Base-by-base conservation (phyloP, 1,140 invertebrate species). In the Micrasema longulum region DNA sequence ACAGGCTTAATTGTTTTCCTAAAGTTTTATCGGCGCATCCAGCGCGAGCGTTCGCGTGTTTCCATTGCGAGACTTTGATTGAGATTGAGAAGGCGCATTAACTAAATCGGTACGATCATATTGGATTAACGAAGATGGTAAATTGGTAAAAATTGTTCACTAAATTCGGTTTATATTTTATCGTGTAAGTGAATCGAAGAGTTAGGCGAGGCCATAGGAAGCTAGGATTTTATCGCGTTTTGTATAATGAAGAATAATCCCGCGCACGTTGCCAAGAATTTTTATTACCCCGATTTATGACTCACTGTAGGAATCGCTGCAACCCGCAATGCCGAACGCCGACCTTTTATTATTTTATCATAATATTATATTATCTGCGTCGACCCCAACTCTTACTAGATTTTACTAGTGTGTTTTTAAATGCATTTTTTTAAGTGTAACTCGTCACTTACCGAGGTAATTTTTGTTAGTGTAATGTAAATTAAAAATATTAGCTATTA, bases 1-100 rank as follows among this genome's bases (percentile, higher is more conserved):
- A 60, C 26, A n/a, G 14, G 35, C 26, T 55, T 60, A 38, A 43
- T 60, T 60, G 55, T 60, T 60, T 60, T 18, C 36, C 20, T 60
- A 22, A 20, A 41, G 36, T 60, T 43, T 60, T 41, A 43, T 41
- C 16, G 36, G 11, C 18, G 36, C 31, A 20, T 41, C 36, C 55
- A 20, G 14, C 22, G 11, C 47, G 14, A 20, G n/a, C 4, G 4
- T 7, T 1, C 47, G 47, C 16, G 47, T 31, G 26, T 31, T 31
- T 31, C 18, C 18, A 22, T 22, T 48, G 26, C 26, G 26, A 31
- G 26, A 31, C 7, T 31, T 31, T 31, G 7, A 4, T 31, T 31
- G 7, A 31, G n/a, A n/a, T n/a, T n/a, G n/a, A 31, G 26, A 31
- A 31, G 7, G 7, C 7, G 2, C 26, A 7, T 31, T 31, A 31